These are phyloP conservation scores for Chrysogorgia sp. DNA, from an alignment of 92 coral and sea anemone species.

Conservation along the genomic window DNA sequence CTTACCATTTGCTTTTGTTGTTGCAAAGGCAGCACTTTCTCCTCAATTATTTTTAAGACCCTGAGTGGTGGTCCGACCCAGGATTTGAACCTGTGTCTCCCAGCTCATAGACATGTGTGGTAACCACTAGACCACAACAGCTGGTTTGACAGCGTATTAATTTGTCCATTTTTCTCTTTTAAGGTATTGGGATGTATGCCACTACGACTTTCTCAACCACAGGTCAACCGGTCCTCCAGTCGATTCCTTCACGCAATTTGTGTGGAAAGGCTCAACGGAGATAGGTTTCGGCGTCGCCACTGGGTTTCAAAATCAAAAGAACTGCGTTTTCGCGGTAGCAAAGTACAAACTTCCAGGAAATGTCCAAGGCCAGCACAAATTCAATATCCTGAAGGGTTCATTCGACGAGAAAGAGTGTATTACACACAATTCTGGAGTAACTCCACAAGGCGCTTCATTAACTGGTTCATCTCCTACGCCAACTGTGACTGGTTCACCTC, in stretches of 20 bases:
- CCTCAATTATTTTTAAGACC: no score
- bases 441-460: not conserved
- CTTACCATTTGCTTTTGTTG: no score
- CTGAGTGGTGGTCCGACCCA: no score
- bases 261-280: slow-evolving; percentile 76
- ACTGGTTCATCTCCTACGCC: not conserved
- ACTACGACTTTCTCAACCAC: slow-evolving; percentile 22
- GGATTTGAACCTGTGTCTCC: no score
- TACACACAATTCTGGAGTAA: not conserved
- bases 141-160: no score
- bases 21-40: no score
- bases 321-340: slow-evolving; percentile 81
- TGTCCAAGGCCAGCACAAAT: slow-evolving; percentile 50
- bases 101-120: no score
- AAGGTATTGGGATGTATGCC: slow-evolving; percentile 37
- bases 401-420: slow-evolving; percentile 16
- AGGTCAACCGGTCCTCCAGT: slow-evolving; percentile 7
- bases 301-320: slow-evolving; percentile 57
- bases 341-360: slow-evolving; percentile 76
- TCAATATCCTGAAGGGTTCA: slow-evolving; percentile 67
- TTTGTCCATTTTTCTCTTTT: not conserved
- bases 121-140: no score
- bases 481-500: not conserved
- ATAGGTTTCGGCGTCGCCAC: slow-evolving; percentile 82
- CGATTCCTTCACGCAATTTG: slow-evolving; percentile 50